These are phyloP conservation scores for Pristiophorus japonicus DNA, from an alignment of 2,113 vertebrate species.

Conservation along the genomic window DNA sequence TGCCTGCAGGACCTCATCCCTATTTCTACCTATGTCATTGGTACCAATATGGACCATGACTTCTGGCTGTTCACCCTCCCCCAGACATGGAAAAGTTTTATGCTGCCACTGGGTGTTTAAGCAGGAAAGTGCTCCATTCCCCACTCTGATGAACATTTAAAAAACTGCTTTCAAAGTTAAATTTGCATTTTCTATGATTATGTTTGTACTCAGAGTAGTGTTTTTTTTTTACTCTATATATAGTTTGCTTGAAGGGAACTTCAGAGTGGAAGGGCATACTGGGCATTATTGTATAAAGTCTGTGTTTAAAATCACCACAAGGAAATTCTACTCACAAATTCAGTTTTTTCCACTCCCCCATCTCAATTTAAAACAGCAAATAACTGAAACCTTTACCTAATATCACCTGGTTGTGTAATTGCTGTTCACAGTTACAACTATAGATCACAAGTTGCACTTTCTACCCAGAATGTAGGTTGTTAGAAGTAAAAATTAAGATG, in stretches of 20 bases:
- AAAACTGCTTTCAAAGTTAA: background rate
- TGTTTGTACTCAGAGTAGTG: background rate
- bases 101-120: background rate
- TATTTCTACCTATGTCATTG: too few relatives aligned
- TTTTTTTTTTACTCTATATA: background rate
- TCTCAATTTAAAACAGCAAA: background rate
- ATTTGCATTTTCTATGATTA: background rate
- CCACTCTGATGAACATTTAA: background rate
- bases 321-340: background rate
- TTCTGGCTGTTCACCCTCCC: too few relatives aligned
- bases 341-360: background rate
- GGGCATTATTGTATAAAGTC: background rate
- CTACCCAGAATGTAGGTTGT: background rate
- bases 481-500: background rate
- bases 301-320: background rate
- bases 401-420: background rate
- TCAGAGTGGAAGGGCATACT: background rate
- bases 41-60: too few relatives aligned
- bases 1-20: too few relatives aligned
- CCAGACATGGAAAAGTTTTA: background rate
- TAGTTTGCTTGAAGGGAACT: background rate
- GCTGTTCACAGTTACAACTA: background rate
- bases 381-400: background rate
- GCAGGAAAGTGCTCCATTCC: background rate
- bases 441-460: background rate